Evolutionary conservation across 2,113 vertebrate species (phyloP).

Genomic region (Nettapus auritus): DNA sequence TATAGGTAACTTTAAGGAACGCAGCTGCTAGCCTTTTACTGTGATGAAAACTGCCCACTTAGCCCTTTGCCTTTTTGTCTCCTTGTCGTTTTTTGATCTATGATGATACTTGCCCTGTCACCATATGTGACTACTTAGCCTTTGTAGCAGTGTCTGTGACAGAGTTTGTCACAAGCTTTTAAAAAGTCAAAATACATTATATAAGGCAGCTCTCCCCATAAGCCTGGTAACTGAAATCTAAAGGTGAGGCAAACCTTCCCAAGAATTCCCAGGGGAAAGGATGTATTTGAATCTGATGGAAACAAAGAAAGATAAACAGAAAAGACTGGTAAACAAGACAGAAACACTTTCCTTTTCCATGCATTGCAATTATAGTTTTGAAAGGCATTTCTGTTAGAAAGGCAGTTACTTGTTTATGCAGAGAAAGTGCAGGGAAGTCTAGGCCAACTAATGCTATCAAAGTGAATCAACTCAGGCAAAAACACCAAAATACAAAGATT

Average conservation of each 20-base stretch:
- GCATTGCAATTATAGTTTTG: background rate
- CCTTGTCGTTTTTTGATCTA: conserved; percentile 48
- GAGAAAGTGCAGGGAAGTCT: background rate
- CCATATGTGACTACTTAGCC: conserved; percentile 57
- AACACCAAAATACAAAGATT: background rate
- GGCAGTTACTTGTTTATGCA: background rate
- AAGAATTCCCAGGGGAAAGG: background rate
- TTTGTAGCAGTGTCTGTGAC: conserved; percentile 2
- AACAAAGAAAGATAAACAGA: background rate
- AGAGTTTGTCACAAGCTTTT: conserved; percentile 52
- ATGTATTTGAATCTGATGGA: background rate
- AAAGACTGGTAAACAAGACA: background rate
- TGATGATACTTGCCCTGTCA: conserved; percentile 35
- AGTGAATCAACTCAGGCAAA: background rate
- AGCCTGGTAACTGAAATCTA: background rate
- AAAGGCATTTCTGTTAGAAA: background rate
- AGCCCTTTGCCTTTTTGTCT: conserved; percentile 45
- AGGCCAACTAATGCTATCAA: background rate
- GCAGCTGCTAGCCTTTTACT: conserved; percentile 45
- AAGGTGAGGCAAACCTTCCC: background rate
- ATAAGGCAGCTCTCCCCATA: background rate
- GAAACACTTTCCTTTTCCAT: background rate
- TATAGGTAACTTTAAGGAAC: conserved; percentile 2
- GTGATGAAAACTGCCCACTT: conserved; percentile 51
- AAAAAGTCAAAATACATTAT: conserved; percentile 42